phyloP scores from a whole-genome alignment of 2,113 vertebrate genomes.

The Cepphus grylle region DNA sequence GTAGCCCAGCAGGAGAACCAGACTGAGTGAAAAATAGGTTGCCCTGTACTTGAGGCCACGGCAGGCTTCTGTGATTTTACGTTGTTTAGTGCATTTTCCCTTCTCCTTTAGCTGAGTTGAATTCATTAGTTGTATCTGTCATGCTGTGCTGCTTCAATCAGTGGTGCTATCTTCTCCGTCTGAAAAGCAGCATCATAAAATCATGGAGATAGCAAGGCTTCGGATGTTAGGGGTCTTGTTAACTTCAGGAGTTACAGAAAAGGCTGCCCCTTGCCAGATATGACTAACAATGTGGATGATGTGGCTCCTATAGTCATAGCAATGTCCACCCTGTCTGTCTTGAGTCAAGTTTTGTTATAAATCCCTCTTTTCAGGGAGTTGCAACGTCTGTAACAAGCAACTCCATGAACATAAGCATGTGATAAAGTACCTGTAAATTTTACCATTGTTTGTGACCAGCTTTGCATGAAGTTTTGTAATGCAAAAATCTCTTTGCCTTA shows the following conservation, averaged over 20 bases:
- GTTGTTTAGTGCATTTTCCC: neutral
- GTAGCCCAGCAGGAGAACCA: neutral
- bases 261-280: neutral
- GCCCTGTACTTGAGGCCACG: neutral
- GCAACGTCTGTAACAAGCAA: neutral
- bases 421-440: neutral
- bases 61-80: neutral
- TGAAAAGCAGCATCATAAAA: slow-evolving; percentile 40
- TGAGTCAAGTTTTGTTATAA: neutral
- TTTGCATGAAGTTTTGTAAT: neutral
- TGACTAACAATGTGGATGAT: neutral
- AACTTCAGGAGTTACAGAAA: neutral
- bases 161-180: neutral
- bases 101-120: neutral
- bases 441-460: neutral
- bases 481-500: neutral
- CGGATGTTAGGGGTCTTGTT: slow-evolving; percentile 10
- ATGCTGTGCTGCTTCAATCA: slow-evolving; percentile 38
- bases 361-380: neutral
- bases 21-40: neutral
- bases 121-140: slow-evolving; percentile 24
- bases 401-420: neutral
- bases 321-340: neutral
- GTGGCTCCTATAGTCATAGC: neutral
- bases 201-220: neutral